phyloP scores from a whole-genome alignment of 2,113 vertebrate genomes.

The Irena cyanogastra region DNA sequence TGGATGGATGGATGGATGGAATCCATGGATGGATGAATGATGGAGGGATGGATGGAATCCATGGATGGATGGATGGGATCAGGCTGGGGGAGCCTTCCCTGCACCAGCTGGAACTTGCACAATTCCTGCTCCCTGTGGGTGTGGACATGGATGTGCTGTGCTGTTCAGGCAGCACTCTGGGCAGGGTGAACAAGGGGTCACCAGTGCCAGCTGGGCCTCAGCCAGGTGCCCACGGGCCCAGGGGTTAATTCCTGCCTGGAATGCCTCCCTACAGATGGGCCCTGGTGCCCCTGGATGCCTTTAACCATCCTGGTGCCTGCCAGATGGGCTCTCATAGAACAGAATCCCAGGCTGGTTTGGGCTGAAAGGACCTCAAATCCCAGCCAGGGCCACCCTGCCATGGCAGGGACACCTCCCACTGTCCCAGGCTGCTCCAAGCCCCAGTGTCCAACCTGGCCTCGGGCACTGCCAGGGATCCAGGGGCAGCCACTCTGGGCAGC shows the following conservation, averaged over 20 bases:
- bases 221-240: rapidly evolving
- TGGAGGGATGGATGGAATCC: neutral
- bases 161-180: neutral
- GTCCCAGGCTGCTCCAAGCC: neutral
- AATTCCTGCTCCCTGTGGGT: neutral
- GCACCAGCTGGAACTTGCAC: neutral
- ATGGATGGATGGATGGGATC: neutral
- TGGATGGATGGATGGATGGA: neutral
- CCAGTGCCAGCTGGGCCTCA: neutral
- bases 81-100: neutral
- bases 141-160: neutral
- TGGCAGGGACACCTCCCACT: neutral
- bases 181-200: neutral
- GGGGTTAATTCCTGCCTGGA: neutral
- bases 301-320: neutral
- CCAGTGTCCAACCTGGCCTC: neutral
- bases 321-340: neutral
- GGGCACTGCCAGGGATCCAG: neutral
- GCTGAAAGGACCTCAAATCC: neutral
- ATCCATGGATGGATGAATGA: too few species aligned
- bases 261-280: neutral
- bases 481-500: neutral
- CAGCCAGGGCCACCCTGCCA: neutral
- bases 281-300: neutral
- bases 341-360: neutral